Conservation (phyloP, 2,888 invertebrate genomes). For the Mamestra brassicae region DNA sequence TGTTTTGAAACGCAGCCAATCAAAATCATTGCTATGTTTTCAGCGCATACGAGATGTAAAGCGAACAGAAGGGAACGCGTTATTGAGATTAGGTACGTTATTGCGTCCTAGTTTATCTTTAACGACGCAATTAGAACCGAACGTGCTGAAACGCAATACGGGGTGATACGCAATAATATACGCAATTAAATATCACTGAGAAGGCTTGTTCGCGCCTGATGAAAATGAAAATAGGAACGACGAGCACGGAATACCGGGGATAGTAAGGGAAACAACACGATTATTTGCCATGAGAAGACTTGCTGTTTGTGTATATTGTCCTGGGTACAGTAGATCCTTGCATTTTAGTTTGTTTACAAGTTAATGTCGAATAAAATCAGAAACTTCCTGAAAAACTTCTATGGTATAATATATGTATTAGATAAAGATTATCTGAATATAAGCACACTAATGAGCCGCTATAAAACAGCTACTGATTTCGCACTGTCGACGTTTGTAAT, state of each 20-base stretch:
- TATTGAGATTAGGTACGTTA: constrained; percentile 56
- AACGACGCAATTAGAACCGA: constrained; percentile 56
- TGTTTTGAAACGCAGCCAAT: constrained; percentile 28
- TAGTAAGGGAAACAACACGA: constrained; percentile 16
- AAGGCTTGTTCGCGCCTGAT: constrained; percentile 56
- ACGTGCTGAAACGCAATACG: constrained; percentile 60
- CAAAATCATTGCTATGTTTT: constrained; percentile 22
- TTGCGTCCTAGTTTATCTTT: constrained; percentile 54
- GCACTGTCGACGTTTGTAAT: constrained; percentile 64
- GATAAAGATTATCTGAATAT: constrained; percentile 31
- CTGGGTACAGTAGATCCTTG: background rate
- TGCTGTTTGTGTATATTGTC: background rate
- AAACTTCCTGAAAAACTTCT: constrained; percentile 1
- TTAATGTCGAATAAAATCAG: background rate
- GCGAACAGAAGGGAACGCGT: constrained; percentile 25
- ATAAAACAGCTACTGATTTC: constrained; percentile 62
- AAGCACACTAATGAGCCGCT: constrained; percentile 43
- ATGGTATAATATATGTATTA: constrained; percentile 13
- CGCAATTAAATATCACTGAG: constrained; percentile 58
- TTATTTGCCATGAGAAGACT: background rate
- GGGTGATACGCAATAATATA: constrained; percentile 59
- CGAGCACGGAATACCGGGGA: constrained; percentile 26
- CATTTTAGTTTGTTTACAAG: background rate
- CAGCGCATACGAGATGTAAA: constrained; percentile 10
- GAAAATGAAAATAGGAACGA: constrained; percentile 43